phyloP scores from a whole-genome alignment of 2,113 vertebrate species.

The Chelonoidis abingdonii region DNA sequence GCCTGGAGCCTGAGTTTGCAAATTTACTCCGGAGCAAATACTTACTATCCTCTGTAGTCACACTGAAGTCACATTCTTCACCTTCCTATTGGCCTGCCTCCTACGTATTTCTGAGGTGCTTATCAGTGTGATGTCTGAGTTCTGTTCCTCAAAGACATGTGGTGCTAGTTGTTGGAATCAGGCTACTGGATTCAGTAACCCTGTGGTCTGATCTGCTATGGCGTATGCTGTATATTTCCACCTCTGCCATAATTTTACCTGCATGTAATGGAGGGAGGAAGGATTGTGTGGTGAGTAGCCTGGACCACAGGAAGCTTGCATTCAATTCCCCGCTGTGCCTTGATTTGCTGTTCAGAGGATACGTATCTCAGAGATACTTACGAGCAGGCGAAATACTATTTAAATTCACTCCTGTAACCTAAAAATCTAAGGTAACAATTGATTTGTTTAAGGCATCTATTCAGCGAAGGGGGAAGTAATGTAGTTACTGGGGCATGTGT shows the following conservation, averaged over 20 bases:
- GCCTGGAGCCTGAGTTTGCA: not conserved
- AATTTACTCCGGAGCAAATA: not conserved
- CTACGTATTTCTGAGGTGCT: not conserved
- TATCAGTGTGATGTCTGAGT: not conserved
- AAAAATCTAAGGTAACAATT: not conserved
- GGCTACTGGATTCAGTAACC: not conserved
- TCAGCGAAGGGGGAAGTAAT: not conserved
- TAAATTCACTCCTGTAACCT: not conserved
- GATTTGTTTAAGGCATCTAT: not conserved
- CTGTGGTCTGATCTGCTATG: accelerated
- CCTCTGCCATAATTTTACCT: not conserved
- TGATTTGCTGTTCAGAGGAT: not conserved
- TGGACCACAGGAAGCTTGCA: not conserved
- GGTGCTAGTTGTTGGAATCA: not conserved
- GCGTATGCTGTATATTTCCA: not conserved
- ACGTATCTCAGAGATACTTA: not conserved
- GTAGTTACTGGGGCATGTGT: not conserved
- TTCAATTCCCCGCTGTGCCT: not conserved
- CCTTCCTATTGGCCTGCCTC: not conserved
- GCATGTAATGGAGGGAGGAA: not conserved
- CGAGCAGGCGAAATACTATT: not conserved
- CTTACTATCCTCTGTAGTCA: not conserved
- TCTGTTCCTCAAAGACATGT: not conserved
- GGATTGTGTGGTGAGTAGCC: accelerated
- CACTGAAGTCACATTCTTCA: not conserved